Evolutionary conservation across 2,888 invertebrate genomes (phyloP), one percentile per base, ranked within the genome.

Genomic region (Elysia crispata): DNA sequence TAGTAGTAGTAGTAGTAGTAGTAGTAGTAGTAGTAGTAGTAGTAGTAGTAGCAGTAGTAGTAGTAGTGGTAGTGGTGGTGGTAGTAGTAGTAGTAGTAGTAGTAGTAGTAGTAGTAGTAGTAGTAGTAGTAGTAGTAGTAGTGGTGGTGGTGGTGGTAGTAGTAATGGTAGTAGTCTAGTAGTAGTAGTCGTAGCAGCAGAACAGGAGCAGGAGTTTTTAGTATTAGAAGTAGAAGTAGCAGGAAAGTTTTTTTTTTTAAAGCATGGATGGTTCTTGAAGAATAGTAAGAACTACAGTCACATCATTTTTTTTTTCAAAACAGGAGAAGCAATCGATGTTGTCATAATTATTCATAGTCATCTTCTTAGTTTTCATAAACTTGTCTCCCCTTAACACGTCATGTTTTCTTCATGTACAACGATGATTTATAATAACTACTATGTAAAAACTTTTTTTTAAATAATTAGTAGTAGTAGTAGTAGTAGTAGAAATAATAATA

Each of bases 121-220:
- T 67, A 76, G 80, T 69, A 70, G 76, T 76, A 77, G 76, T 69
- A 80, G 76, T 76, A 80, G 76, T 33, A 80, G 76, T 76, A 74
- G 60, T 74, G 31, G 60, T 60, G 57, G 60, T 74, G 54, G 74
- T 74, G 54, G 49, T 57, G 54, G 60, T 74, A 74, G 49, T 74
- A 74, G 74, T 74, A 76, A 70, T 76, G 76, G 80, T 76, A 80
- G 80, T 76, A 80, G 80, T 76, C n/a, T 67, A 80, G 80, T 69
- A 80, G 76, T 67, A 80, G 76, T 76, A 80, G 76, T 76, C 50
- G 80, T 76, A 80, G 80, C 66, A 76, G 76, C 66, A 80, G 80
- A 64, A 80, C 69, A 54, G 67, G 76, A 28, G 30, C 54, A 72
- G 31, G 6, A 18, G 57, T 57, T 78, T 49, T 23, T 57, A 74